Evolutionary conservation across 1,140 invertebrate genomes (phyloP), one percentile per base, ranked within the genome.

Genomic region (Tetranychus cinnabarinus): DNA sequence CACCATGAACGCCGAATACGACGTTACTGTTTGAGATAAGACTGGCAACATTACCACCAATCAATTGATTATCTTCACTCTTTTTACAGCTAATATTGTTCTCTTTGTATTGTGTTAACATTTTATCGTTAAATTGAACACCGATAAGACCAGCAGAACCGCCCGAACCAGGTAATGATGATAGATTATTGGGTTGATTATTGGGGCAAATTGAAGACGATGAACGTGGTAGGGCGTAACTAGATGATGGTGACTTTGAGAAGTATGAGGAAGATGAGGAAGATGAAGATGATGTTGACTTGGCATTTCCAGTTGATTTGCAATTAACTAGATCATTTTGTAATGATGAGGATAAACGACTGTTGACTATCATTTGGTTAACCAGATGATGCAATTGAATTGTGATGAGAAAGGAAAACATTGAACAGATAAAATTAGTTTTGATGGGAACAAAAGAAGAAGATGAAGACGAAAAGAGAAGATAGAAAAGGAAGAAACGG

Each of bases 201-300:
- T 47, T 31, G 23, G 39, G 12, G 52, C 39, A 15, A 50, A 50
- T 31, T 61, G 50, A 35, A 60, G 37, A 6, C 54, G 54, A 33
- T 45, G 13, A 10, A 48, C 39, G 15, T 64, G 56, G 12, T 56
- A 23, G 34, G 61, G 56, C 31, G 61, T 56, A 56, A 62, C 58
- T 34, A 23, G 36, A n/a, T 62, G 36, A 23, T 59, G 48, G 10
- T 61, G 55, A n/a, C 54, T 59, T n/a, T 10, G 31, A 23, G 5
- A 42, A 42, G 10, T 10, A 42, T 5, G 39, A 36, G n/a, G 13
- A 10, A 42, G 39, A 6, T 42, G 39, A 42, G 5, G 39, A 42
- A 42, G 39, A 6, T 42, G 39, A 42, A 15, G 23, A 15, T 31
- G 35, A 13, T 7, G 15, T 13, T 50, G 39, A 3, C 59, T 13